Percentiles rank a stretch among this genome's conserved stretches.
Evolutionary conservation across 1,140 invertebrate genomes (phyloP).

Genomic region (Asobara japonica): DNA sequence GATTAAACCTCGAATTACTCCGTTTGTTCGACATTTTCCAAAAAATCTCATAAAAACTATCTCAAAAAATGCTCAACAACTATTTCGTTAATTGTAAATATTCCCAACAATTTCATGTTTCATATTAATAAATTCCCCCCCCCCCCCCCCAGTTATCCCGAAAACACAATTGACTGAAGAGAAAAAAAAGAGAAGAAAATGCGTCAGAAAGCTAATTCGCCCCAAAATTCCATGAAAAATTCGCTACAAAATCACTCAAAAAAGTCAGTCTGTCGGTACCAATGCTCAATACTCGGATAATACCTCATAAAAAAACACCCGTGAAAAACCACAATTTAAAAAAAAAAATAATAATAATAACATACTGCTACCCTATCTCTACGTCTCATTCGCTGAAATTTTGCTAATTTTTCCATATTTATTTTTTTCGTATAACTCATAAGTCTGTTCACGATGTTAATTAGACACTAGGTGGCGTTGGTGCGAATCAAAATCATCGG

Average conservation of each 20-base stretch:
- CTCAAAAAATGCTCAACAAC: constrained; percentile 4
- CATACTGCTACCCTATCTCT: constrained; percentile 4
- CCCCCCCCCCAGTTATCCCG: too few species aligned
- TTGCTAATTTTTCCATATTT: neutral
- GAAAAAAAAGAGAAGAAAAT: neutral
- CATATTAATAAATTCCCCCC: too few species aligned
- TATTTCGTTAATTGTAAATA: neutral
- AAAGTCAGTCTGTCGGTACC: constrained; percentile 8
- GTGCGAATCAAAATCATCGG: too few species aligned
- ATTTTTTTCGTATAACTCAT: neutral
- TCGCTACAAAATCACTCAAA: constrained; percentile 1
- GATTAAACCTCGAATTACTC: neutral
- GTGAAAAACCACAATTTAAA: neutral
- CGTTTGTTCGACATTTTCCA: neutral
- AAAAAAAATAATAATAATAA: neutral
- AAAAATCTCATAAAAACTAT: constrained; percentile 7
- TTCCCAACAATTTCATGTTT: neutral
- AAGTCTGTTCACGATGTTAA: constrained; percentile 2
- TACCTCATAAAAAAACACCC: neutral
- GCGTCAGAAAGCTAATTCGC: neutral
- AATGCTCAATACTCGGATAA: neutral
- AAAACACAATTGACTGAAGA: too few species aligned
- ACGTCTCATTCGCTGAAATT: neutral
- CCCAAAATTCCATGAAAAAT: too few species aligned
- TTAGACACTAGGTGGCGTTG: too few species aligned